These are phyloP conservation scores for Pangasius mekongensis DNA, from an alignment of 2,797 vertebrate genomes.

Conservation along the genomic window DNA sequence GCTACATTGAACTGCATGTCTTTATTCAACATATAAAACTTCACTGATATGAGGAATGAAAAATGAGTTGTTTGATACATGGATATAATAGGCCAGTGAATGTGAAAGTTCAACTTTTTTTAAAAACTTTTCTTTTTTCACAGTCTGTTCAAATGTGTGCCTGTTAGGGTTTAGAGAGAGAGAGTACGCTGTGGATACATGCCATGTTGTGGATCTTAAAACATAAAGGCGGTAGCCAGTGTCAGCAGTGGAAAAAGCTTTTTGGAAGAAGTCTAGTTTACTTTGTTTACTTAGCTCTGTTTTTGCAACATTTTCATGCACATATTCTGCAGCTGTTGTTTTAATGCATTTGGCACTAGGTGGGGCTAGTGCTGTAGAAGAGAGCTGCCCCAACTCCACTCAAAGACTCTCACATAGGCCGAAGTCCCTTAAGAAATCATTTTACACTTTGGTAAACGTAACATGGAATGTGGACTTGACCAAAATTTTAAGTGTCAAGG, in stretches of 20 bases:
- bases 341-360: conserved; percentile 70
- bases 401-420: conserved; percentile 51
- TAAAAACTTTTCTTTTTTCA: neutral
- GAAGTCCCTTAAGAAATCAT: conserved; percentile 65
- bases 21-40: neutral
- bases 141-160: neutral
- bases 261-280: conserved; percentile 6
- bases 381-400: conserved; percentile 30
- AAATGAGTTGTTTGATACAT: neutral
- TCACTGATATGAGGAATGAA: neutral
- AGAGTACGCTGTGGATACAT: neutral
- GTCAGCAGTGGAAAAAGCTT: conserved; percentile 27
- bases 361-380: conserved; percentile 63
- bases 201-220: conserved; percentile 24
- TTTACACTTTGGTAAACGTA: conserved; percentile 72
- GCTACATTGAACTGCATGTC: neutral
- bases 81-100: neutral
- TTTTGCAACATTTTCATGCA: conserved; percentile 67
- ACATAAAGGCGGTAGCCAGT: conserved; percentile 25
- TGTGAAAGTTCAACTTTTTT: neutral
- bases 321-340: conserved; percentile 59
- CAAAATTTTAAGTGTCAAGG: conserved; percentile 73
- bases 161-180: conserved; percentile 1
- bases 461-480: conserved; percentile 70
- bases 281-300: conserved; percentile 35